Base-by-base conservation (phyloP, 2,113 vertebrate species). In the Cavia porcellus region DNA sequence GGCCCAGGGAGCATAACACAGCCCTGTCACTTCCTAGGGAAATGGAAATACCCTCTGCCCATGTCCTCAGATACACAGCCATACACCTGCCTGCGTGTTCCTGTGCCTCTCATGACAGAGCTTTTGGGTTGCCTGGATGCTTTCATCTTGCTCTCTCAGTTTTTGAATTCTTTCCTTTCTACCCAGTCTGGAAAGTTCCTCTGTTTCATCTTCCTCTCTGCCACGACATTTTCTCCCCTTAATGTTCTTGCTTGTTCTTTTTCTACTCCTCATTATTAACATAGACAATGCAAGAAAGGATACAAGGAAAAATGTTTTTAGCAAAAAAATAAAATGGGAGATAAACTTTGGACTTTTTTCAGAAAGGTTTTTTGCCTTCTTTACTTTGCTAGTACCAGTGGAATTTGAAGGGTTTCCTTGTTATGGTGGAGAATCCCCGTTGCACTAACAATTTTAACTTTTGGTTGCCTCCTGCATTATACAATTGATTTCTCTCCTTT, bases 261-360 rank as follows among this genome's bases (percentile, higher is more conserved):
- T 72, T 86, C 79, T 66, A 28, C 20, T 84, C 4, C 61, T 88
- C 80, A 30, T 45, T 92, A 59, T 77, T 92, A 61, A 77, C 28
- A 14, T 32, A 92, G 59, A 82, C 57, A 85, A 66, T 72, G 50
- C n/a, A 86, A 90, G 70, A 92, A 70, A 90, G 64, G 20, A 90
- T 10, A 15, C 35, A 77, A 59, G 17, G 55, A 64, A 80, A 70
- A 79, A 45, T 50, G 35, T 38, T 94, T 90, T 88, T 82, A 70
- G 25, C 68, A 82, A 94, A 94, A 80, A n/a, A 57, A 55, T 75
- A 50, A 62, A 55, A 75, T 79, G 19, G 22, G 66, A 85, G 88
- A 72, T 45, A 50, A 89, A n/a, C 13, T 70, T 85, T 47, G 3
- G 5, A 12, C 12, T 92, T 94, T 72, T 77, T 90, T 83, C 4